These are phyloP conservation scores for Silurus aristotelis DNA, from an alignment of 2,797 vertebrate species.

Conservation along the genomic window DNA sequence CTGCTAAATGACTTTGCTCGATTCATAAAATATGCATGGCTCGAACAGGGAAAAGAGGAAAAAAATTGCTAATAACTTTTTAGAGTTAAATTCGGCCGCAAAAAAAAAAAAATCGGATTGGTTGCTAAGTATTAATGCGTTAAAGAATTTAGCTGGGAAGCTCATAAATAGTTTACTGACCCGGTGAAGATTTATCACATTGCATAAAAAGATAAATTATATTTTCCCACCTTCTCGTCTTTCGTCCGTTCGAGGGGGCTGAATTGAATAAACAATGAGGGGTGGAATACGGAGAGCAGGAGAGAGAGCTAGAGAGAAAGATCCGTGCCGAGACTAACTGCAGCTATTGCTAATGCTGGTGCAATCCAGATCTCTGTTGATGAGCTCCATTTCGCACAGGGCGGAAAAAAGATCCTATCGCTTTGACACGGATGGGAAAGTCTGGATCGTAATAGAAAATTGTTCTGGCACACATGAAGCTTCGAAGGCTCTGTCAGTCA, in stretches of 20 bases:
- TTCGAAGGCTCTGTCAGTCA: constrained; percentile 24
- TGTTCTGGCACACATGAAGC: constrained; percentile 20
- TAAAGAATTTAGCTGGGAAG: constrained; percentile 58
- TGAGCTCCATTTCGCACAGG: constrained; percentile 51
- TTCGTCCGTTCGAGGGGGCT: constrained; percentile 44
- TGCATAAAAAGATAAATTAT: constrained; percentile 63
- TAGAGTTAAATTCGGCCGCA: constrained; percentile 59
- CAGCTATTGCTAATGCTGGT: constrained; percentile 51
- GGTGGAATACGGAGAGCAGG: constrained; percentile 50
- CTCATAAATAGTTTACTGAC: constrained; percentile 67
- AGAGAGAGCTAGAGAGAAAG: constrained; percentile 4
- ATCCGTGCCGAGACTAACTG: constrained; percentile 46
- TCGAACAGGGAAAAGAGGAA: constrained; percentile 50
- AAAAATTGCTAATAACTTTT: constrained; percentile 62
- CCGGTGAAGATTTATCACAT: constrained; percentile 64
- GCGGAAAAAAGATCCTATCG: constrained; percentile 51
- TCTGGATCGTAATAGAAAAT: constrained; percentile 56
- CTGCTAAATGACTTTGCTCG: constrained; percentile 59
- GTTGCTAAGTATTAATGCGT: constrained; percentile 52
- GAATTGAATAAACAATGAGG: constrained; percentile 64
- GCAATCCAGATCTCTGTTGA: constrained; percentile 52
- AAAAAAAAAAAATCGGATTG: constrained; percentile 25
- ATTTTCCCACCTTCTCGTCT: constrained; percentile 56
- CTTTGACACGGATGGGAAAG: constrained; percentile 49
- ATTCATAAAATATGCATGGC: constrained; percentile 64